Percentiles rank a stretch among this genome's conserved stretches.
phyloP scores from a whole-genome alignment of 2,797 vertebrate species.

The Neoniphon sammara region DNA sequence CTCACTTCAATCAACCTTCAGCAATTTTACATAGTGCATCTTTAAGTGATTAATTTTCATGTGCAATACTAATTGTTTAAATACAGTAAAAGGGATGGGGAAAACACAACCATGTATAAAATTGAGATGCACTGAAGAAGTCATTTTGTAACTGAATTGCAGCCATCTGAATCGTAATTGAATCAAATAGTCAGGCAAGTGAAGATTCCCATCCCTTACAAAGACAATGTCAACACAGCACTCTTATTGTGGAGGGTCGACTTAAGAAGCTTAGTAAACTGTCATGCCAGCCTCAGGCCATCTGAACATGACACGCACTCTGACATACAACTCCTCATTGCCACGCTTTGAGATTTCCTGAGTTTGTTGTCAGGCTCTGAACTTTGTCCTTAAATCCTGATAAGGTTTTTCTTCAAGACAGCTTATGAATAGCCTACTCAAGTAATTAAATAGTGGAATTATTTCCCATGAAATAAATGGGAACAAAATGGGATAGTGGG shows the following conservation, averaged over 20 bases:
- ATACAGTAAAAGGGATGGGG: too few species aligned
- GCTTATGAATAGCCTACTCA: conserved; percentile 3
- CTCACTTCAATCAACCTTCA: too few species aligned
- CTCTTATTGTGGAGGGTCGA: conserved; percentile 46
- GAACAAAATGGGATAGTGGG: background rate
- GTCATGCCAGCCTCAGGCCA: conserved; percentile 67
- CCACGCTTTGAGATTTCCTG: conserved; percentile 40
- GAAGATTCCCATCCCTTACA: too few species aligned
- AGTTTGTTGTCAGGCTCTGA: conserved; percentile 48
- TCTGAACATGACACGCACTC: conserved; percentile 58
- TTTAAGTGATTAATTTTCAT: too few species aligned
- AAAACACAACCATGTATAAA: too few species aligned
- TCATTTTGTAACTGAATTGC: too few species aligned
- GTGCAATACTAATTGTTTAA: too few species aligned
- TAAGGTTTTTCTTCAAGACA: conserved; percentile 18
- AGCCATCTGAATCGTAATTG: too few species aligned
- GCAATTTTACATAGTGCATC: too few species aligned
- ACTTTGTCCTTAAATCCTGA: conserved; percentile 45
- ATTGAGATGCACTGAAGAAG: too few species aligned
- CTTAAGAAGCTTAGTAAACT: conserved; percentile 74
- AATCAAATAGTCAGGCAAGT: too few species aligned
- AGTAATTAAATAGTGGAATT: conserved; percentile 12
- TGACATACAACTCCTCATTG: conserved; percentile 45
- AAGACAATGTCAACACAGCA: conserved; percentile 63
- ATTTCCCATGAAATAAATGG: background rate